phyloP scores from a whole-genome alignment of 2,113 vertebrate genomes.

The Theropithecus gelada region DNA sequence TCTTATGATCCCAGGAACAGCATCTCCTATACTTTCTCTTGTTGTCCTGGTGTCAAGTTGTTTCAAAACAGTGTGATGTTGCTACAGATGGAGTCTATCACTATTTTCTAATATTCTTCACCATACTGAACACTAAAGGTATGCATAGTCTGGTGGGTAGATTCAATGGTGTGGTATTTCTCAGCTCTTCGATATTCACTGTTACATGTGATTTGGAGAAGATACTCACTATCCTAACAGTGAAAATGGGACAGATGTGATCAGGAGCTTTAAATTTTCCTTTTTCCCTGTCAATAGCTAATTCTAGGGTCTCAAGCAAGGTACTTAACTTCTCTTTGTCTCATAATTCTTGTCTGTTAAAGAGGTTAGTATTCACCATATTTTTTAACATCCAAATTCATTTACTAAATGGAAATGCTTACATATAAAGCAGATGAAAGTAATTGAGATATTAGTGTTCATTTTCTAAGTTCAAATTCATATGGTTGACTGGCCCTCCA shows the following conservation, averaged over 20 bases:
- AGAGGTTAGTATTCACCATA: neutral
- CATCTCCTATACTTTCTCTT: neutral
- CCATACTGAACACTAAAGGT: neutral
- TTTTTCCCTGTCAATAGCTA: neutral
- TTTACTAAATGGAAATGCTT: constrained; percentile 11
- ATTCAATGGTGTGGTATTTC: neutral
- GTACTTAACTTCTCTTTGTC: neutral
- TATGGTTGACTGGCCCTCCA: neutral
- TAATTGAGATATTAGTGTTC: constrained; percentile 34
- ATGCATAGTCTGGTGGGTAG: neutral
- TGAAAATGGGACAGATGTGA: neutral
- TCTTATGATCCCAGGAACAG: neutral
- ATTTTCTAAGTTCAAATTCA: constrained; percentile 35
- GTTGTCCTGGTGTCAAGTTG: neutral
- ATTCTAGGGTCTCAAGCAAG: neutral
- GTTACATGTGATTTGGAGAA: neutral
- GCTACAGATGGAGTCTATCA: neutral
- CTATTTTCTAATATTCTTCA: neutral
- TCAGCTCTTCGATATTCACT: neutral
- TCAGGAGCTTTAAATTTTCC: neutral
- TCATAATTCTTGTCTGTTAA: neutral
- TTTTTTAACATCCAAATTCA: neutral
- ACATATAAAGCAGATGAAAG: constrained; percentile 6
- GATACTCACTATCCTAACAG: neutral
- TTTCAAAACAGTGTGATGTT: neutral